These are phyloP conservation scores for Sarcophilus harrisii DNA, from an alignment of 2,797 vertebrate species.

Conservation along the genomic window DNA sequence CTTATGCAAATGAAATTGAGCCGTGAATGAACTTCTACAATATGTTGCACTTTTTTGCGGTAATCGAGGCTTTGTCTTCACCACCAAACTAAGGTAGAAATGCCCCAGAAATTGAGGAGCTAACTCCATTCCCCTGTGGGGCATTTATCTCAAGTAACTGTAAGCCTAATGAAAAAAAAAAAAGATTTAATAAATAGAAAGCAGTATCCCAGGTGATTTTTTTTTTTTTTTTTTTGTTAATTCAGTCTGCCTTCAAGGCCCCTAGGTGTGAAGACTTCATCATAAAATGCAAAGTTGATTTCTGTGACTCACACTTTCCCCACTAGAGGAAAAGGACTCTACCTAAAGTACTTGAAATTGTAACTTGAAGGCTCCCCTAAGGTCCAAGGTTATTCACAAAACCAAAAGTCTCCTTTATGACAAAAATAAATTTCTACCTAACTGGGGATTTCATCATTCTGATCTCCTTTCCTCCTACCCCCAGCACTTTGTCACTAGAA, in stretches of 20 bases:
- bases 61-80: background rate
- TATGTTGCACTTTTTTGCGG: background rate
- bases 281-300: background rate
- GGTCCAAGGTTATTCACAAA: background rate
- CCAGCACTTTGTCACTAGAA: background rate
- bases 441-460: background rate
- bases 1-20: background rate
- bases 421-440: background rate
- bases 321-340: background rate
- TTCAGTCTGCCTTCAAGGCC: too few species aligned
- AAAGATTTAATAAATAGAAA: background rate
- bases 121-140: background rate
- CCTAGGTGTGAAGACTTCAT: background rate
- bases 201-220: background rate
- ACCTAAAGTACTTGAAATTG: background rate
- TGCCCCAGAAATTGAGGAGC: background rate
- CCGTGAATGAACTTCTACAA: background rate
- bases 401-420: background rate
- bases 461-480: rapidly evolving
- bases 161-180: background rate
- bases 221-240: background rate
- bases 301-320: background rate
- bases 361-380: background rate
- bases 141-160: background rate
- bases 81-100: background rate